These are phyloP conservation scores for Drosophila kuntzei DNA, from an alignment of 2,888 invertebrate genomes.

Conservation along the genomic window DNA sequence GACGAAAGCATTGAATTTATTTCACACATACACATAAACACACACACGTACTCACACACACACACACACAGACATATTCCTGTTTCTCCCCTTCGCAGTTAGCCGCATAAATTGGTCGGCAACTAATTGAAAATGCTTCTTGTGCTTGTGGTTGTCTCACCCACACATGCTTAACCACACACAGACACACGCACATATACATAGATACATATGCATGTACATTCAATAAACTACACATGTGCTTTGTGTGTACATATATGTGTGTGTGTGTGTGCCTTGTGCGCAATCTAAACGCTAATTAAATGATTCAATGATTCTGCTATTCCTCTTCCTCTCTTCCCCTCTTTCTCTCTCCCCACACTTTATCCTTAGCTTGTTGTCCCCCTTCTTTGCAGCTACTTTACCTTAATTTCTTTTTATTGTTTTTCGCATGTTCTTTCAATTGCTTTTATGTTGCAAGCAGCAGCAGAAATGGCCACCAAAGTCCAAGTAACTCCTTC, in stretches of 20 bases:
- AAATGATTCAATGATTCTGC: conserved; percentile 85
- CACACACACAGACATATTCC: conserved; percentile 20
- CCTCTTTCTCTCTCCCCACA: conserved; percentile 1
- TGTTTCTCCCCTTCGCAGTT: conserved; percentile 18
- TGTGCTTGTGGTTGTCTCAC: conserved; percentile 55
- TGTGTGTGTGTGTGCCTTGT: conserved; percentile 46
- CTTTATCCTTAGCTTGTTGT: conserved; percentile 21
- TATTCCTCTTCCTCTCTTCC: conserved; percentile 10
- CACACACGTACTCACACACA: conserved; percentile 15
- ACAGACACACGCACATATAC: conserved; percentile 7
- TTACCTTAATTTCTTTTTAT: conserved; percentile 83
- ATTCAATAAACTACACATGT: conserved; percentile 59
- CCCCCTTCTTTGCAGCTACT: conserved; percentile 55
- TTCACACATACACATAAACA: conserved; percentile 36
- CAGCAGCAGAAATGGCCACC: conserved; percentile 49
- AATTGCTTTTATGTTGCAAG: conserved; percentile 78
- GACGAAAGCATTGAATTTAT: conserved; percentile 73
- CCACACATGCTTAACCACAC: conserved; percentile 23
- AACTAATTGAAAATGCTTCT: conserved; percentile 81
- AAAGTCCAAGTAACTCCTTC: conserved; percentile 66
- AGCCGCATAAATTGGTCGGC: conserved; percentile 80
- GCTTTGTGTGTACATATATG: conserved; percentile 15
- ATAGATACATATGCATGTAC: conserved; percentile 30
- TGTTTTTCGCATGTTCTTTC: conserved; percentile 80
- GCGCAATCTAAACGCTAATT: conserved; percentile 84